A percentile compares a stretch with the other conserved stretches of the same genome.
Evolutionary conservation across 1,140 invertebrate species (phyloP).

Genomic region (Temnothorax curvispinosus): DNA sequence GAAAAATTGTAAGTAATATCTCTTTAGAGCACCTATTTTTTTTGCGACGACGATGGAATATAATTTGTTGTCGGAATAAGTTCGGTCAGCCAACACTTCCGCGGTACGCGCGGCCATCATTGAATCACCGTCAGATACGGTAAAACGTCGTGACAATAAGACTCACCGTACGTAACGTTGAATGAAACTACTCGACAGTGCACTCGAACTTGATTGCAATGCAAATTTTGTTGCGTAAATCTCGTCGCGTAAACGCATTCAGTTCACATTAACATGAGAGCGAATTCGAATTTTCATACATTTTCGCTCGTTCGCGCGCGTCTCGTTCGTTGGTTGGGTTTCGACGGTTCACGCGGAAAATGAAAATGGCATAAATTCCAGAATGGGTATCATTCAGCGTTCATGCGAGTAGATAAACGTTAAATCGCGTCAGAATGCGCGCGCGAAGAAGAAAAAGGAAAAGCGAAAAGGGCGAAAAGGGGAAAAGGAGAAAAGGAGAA

Average conservation of each 20-base stretch:
- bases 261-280: neutral
- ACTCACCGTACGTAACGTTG: neutral
- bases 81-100: neutral
- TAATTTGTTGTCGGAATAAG: neutral
- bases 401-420: slow-evolving; percentile 31
- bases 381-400: neutral
- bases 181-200: neutral
- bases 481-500: neutral
- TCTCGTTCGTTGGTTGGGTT: neutral
- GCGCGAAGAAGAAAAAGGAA: neutral
- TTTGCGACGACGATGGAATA: neutral
- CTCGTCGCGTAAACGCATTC: neutral
- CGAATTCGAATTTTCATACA: neutral
- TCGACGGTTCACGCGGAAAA: neutral
- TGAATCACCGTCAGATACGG: neutral
- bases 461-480: neutral
- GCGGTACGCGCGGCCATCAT: neutral
- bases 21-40: neutral
- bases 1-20: neutral
- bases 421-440: neutral
- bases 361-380: slow-evolving; percentile 14
- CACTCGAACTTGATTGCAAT: slow-evolving; percentile 20
- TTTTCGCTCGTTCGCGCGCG: neutral
- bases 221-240: slow-evolving; percentile 13
- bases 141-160: neutral